A percentile compares a stretch with the other conserved stretches of the same genome.
Evolutionary conservation across 2,797 vertebrate genomes (phyloP).

Genomic region (Muraenolepis orangiensis): DNA sequence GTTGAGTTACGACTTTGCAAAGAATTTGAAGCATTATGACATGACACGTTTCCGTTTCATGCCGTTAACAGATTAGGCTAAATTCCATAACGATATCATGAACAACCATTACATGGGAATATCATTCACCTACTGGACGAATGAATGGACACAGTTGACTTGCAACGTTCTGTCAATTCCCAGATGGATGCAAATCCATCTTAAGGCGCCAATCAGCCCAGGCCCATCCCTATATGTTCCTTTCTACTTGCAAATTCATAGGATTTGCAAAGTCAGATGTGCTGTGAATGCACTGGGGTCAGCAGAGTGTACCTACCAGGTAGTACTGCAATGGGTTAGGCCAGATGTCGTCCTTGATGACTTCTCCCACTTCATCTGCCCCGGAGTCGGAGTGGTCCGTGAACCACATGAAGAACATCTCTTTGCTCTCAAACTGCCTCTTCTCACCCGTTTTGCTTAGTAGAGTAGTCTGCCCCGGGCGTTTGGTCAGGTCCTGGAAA

Average conservation of each 20-base stretch:
- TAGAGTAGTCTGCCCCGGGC: slow-evolving; percentile 90
- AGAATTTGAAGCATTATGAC: too few species aligned
- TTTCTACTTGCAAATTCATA: neutral
- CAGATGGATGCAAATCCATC: neutral
- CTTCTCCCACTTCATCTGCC: slow-evolving; percentile 93
- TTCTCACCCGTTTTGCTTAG: slow-evolving; percentile 97
- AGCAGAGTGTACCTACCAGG: slow-evolving; percentile 70
- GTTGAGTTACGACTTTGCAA: neutral
- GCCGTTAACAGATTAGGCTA: neutral
- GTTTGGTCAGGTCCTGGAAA: slow-evolving; percentile 92
- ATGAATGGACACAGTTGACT: neutral
- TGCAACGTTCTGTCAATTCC: neutral
- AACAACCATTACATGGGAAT: neutral
- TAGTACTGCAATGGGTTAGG: slow-evolving; percentile 98
- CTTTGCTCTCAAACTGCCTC: slow-evolving; percentile 97
- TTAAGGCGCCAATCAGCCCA: neutral
- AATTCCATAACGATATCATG: neutral
- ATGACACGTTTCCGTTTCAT: too few species aligned
- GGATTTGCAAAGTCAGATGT: neutral
- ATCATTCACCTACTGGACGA: neutral
- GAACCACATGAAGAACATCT: slow-evolving; percentile 99
- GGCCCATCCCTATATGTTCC: neutral
- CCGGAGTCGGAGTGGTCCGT: slow-evolving; percentile 96
- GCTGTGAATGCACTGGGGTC: neutral
- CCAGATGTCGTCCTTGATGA: slow-evolving; percentile 99